phyloP scores from a whole-genome alignment of 2,888 invertebrate species.

The Lasioglossum calceatum region DNA sequence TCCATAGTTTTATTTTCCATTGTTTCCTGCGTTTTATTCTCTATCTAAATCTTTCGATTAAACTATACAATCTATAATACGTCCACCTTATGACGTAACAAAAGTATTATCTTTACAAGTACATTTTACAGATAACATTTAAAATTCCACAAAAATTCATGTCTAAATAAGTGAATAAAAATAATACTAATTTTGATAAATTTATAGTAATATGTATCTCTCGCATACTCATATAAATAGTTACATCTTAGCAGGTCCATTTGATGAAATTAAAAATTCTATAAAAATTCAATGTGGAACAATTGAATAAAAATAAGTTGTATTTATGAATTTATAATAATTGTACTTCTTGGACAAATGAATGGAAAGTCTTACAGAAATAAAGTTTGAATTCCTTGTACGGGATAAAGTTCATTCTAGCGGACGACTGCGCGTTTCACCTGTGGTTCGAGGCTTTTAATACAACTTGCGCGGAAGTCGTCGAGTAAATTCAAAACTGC shows the following conservation, averaged over 20 bases:
- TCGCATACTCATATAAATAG: too few relatives aligned
- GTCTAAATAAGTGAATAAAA: too few relatives aligned
- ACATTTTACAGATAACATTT: too few relatives aligned
- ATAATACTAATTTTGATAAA: too few relatives aligned
- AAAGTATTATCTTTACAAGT: too few relatives aligned
- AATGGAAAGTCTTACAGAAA: background rate
- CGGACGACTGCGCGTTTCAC: background rate
- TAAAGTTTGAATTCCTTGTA: background rate
- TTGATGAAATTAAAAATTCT: background rate
- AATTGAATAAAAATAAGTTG: background rate
- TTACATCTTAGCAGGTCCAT: too few relatives aligned
- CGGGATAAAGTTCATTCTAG: background rate
- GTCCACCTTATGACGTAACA: too few relatives aligned
- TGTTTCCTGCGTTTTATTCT: too few relatives aligned
- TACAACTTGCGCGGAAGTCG: conserved; percentile 61
- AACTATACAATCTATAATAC: too few relatives aligned
- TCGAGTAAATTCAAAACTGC: conserved; percentile 77
- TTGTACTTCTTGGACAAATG: background rate
- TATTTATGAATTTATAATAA: background rate
- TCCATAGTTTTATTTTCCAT: background rate
- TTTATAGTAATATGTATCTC: too few relatives aligned
- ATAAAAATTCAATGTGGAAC: background rate
- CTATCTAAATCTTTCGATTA: too few relatives aligned
- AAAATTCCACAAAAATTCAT: too few relatives aligned
- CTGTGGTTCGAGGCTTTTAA: conserved; percentile 46